Evolutionary conservation across 2,888 invertebrate species (phyloP).

Genomic region (Sisyra nigra): DNA sequence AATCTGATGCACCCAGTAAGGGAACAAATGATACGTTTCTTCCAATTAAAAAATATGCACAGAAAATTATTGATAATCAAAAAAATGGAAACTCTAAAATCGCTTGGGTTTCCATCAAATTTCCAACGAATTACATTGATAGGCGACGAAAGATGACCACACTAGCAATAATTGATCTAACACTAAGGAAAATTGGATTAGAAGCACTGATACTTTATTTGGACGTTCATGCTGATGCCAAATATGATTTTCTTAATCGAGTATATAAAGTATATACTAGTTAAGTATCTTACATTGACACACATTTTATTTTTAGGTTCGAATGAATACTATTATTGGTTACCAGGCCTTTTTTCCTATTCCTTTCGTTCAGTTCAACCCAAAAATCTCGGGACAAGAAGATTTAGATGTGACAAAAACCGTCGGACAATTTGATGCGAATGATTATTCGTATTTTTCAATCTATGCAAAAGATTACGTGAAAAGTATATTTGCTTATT

Average conservation of each 20-base stretch:
- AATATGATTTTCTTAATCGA: constrained; percentile 77
- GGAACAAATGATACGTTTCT: constrained; percentile 42
- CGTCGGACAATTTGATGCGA: constrained; percentile 62
- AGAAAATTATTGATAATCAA: constrained; percentile 44
- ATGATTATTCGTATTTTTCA: constrained; percentile 54
- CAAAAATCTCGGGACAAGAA: constrained; percentile 37
- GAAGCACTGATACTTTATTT: constrained; percentile 58
- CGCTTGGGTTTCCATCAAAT: constrained; percentile 50
- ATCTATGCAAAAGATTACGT: constrained; percentile 76
- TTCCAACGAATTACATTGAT: constrained; percentile 28
- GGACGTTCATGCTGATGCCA: constrained; percentile 50
- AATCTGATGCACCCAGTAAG: constrained; percentile 43
- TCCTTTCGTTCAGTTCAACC: constrained; percentile 78
- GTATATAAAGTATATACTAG: constrained; percentile 25
- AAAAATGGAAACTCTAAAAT: constrained; percentile 50
- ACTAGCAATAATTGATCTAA: constrained; percentile 48
- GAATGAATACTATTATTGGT: constrained; percentile 85
- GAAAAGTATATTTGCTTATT: constrained; percentile 32
- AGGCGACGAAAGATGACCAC: constrained; percentile 25
- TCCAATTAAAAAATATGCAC: constrained; percentile 43
- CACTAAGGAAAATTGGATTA: constrained; percentile 48
- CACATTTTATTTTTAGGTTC: constrained; percentile 38
- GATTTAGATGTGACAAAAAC: constrained; percentile 53
- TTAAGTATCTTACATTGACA: constrained; percentile 9
- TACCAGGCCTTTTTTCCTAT: constrained; percentile 87